Evolutionary conservation across 2,113 vertebrate species (phyloP).

Genomic region (Asarcornis scutulata): DNA sequence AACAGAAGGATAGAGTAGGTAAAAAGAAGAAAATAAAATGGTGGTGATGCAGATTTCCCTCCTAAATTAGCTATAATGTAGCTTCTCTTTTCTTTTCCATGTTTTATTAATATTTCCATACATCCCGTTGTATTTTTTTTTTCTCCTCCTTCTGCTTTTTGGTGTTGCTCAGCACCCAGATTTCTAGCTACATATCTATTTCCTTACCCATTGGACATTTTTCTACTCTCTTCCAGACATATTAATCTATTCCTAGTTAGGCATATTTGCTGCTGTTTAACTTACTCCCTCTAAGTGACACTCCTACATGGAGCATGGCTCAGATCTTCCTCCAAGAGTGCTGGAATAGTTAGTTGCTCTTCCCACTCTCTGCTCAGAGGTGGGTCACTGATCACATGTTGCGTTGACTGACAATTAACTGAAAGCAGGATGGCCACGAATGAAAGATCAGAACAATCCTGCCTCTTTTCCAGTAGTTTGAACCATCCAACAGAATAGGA

Average conservation of each 20-base stretch:
- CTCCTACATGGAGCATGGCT: background rate
- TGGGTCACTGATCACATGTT: background rate
- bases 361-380: background rate
- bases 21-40: background rate
- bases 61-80: background rate
- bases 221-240: background rate
- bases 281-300: background rate
- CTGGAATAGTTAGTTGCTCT: background rate
- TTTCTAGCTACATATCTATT: background rate
- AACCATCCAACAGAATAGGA: background rate
- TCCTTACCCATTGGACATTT: background rate
- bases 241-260: background rate
- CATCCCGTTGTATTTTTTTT: background rate
- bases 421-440: background rate
- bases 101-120: background rate
- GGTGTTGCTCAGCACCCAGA: background rate
- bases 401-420: background rate
- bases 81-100: background rate
- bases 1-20: background rate
- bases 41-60: background rate
- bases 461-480: background rate
- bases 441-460: background rate
- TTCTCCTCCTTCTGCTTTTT: background rate
- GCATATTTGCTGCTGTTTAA: background rate
- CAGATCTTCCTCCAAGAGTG: background rate